Base-by-base conservation (phyloP, 2,113 vertebrate genomes). In the Calonectris borealis region DNA sequence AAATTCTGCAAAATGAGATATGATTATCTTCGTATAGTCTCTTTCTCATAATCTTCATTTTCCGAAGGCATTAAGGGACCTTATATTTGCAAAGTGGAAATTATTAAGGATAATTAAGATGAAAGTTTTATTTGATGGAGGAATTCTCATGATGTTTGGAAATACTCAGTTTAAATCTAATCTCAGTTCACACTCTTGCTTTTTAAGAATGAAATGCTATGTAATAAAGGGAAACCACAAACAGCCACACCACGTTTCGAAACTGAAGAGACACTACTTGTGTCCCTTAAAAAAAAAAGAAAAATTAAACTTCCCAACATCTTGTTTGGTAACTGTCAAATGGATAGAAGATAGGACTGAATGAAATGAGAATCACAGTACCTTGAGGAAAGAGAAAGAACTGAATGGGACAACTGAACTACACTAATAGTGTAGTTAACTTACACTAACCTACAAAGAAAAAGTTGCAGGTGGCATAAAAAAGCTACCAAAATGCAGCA, bases 41-140 rank as follows among this genome's bases (percentile, higher is more conserved):
- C 88, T 82, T 86, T 71, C 61, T 85, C 71, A 77, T 95, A 85
- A 96, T 96, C 91, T 96, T 96, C 62, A 86, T 96, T 95, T 96
- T 97, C 78, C 79, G 95, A 86, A 94, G 84, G 82, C 55, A 96
- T 95, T 95, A 97, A 91, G 91, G 84, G 94, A 93, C 68, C 71
- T 94, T 88, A 81, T 85, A 92, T 95, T 95, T 91, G 93, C 95
- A 97, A 96, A 97, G 79, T 95, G 94, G 84, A 97, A 96, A 95
- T 95, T 91, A 95, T 85, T 91, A 96, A 62, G 87, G 75, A 83
- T 94, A 97, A 96, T 97, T 97, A 97, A 94, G 97, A 83, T 91
- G 89, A 90, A 92, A 91, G 62, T 64, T 91, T 85, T 94, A 87
- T 96, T 95, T 95, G 86, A 96, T 72, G 77, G 82, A 91, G 61